phyloP scores from a whole-genome alignment of 2,888 invertebrate species.

The Polydesmus complanatus region DNA sequence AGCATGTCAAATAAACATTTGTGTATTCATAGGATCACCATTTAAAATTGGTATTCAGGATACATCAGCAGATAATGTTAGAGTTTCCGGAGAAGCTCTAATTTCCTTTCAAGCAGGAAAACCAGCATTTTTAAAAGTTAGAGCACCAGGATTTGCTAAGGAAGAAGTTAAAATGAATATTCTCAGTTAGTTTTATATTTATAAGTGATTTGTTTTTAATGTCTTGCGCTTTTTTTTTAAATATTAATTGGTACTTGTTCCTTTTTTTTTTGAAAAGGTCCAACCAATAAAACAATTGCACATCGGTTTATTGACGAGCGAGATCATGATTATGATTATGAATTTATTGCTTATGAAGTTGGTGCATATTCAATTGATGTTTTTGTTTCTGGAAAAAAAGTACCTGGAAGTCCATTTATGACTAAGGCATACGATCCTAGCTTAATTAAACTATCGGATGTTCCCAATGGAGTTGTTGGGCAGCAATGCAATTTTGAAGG shows the following conservation, averaged over 20 bases:
- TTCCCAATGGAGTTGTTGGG: constrained; percentile 84
- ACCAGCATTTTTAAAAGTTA: constrained; percentile 77
- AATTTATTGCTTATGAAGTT: constrained; percentile 85
- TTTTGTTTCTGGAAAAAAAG: constrained; percentile 71
- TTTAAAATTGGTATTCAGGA: constrained; percentile 25
- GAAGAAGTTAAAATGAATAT: constrained; percentile 43
- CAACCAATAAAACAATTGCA: constrained; percentile 66
- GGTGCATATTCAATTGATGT: constrained; percentile 90
- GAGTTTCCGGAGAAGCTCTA: constrained; percentile 52
- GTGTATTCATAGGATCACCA: constrained; percentile 26
- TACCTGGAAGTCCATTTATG: constrained; percentile 76
- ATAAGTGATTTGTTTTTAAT: neutral
- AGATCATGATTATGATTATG: constrained; percentile 65
- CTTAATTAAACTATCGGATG: constrained; percentile 84
- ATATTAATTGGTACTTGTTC: constrained; percentile 10
- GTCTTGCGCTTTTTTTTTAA: neutral
- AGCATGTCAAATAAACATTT: neutral
- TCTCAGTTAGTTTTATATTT: constrained; percentile 34
- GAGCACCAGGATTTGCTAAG: constrained; percentile 46
- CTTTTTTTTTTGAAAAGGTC: constrained; percentile 43
- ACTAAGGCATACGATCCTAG: constrained; percentile 91
- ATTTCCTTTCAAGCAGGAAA: constrained; percentile 79
- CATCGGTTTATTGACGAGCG: constrained; percentile 68
- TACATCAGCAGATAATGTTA: constrained; percentile 25
- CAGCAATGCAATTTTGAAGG: constrained; percentile 94